Evolutionary conservation across 2,888 invertebrate genomes (phyloP), one percentile per base, ranked within the genome.

Genomic region (Standfussiana lucernea): DNA sequence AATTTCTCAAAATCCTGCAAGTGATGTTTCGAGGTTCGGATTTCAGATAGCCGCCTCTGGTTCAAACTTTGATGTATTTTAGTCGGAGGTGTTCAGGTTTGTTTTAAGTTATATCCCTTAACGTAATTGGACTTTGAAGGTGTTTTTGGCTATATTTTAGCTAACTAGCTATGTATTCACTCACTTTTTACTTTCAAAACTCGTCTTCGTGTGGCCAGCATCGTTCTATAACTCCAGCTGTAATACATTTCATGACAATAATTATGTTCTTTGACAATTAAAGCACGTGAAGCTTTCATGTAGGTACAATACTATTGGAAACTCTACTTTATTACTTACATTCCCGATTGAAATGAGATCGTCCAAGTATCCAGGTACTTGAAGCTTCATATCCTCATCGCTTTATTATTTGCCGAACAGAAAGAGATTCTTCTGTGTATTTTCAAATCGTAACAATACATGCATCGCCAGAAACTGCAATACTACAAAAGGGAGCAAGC

Each of bases 1-100:
- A 93, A 93, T 92, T 92, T 86, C 88, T 86, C 89, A 89, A 91
- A 91, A 91, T 89, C 89, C 91, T 92, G 92, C 89, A 89, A 92
- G 91, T 92, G 92, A 93, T 93, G 89, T 90, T 92, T 91, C 80
- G 87, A 88, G 88, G 89, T 91, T 90, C 79, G 80, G 85, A 88
- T 88, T 89, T 88, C 83, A 88, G 90, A 89, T 87, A 86, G 84
- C 86, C 83, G 70, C 76, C 79, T 72, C 77, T 59, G 35, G 59
- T 70, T 84, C 73, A 82, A 89, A 90, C 85, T 89, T 90, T 85
- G 84, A 82, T 72, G 75, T 76, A 83, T 81, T 80, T 71, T 66
- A 71, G 40, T 53, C n/a, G n/a, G 35, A 45, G 15, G 62, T 70
- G 28, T 42, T 67, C 45, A 70, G 59, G 50, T 69, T 82, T 70